These are phyloP conservation scores for Nomada ruficornis DNA, from an alignment of 2,888 invertebrate genomes.

Conservation along the genomic window DNA sequence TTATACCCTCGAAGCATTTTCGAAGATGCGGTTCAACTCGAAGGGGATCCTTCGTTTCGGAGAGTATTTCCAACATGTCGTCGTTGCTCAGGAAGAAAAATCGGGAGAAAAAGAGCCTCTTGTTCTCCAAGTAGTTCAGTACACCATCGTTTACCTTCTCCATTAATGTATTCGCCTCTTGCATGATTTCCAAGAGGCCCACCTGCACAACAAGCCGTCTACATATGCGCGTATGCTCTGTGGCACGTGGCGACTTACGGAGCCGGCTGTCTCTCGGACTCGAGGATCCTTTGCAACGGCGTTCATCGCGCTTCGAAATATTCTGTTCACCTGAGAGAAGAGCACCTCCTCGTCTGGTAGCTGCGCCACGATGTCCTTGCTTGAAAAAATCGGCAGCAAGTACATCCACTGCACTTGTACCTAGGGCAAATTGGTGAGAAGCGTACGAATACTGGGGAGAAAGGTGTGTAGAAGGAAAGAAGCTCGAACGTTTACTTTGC, in stretches of 20 bases:
- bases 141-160: conserved; percentile 94
- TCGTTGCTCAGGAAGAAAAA: conserved; percentile 97
- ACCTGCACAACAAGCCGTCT: conserved; percentile 64
- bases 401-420: conserved; percentile 95
- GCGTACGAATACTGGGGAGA: background rate
- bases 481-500: conserved; percentile 84
- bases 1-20: conserved; percentile 95
- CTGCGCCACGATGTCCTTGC: conserved; percentile 93
- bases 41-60: conserved; percentile 94
- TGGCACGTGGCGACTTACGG: conserved; percentile 71
- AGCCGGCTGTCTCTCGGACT: conserved; percentile 88
- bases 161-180: conserved; percentile 88
- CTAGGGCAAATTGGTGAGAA: conserved; percentile 52
- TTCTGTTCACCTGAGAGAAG: conserved; percentile 90
- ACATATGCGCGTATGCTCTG: too few species aligned
- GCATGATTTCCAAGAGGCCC: conserved; percentile 90
- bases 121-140: conserved; percentile 93
- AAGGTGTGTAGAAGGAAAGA: background rate
- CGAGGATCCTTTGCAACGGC: conserved; percentile 87
- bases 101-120: conserved; percentile 92
- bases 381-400: conserved; percentile 93
- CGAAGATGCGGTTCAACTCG: conserved; percentile 94
- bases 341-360: conserved; percentile 94
- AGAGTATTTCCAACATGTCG: conserved; percentile 95
- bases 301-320: conserved; percentile 89